Evolutionary conservation across 2,113 vertebrate genomes (phyloP).

Genomic region (Dryoscopus gambensis): DNA sequence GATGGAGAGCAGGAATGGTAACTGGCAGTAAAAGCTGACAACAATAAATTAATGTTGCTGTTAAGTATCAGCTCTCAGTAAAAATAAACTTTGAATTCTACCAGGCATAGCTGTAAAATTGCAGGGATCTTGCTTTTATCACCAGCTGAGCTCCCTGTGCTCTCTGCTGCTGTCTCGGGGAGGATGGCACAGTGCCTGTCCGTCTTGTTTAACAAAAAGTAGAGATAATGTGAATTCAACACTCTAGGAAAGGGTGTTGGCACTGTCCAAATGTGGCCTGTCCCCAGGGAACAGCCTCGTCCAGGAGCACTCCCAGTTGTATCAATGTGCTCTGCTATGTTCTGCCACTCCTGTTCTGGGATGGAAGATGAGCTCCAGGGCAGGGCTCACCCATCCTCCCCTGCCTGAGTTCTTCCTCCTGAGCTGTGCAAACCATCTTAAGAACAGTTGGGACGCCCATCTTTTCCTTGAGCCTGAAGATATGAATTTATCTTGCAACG

Average conservation of each 20-base stretch:
- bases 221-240: background rate
- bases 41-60: background rate
- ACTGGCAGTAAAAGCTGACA: background rate
- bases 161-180: background rate
- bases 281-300: background rate
- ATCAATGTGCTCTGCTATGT: accelerated
- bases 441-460: background rate
- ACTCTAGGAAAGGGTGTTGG: background rate
- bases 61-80: background rate
- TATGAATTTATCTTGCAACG: accelerated
- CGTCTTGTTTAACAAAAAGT: background rate
- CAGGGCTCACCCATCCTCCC: background rate
- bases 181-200: accelerated
- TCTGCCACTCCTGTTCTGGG: background rate
- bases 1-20: background rate
- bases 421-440: background rate
- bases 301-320: background rate
- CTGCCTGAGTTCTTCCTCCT: background rate
- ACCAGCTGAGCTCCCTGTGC: background rate
- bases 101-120: background rate
- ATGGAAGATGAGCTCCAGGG: background rate
- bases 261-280: background rate
- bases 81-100: background rate
- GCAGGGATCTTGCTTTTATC: background rate
- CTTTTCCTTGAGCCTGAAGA: background rate